phyloP scores from a whole-genome alignment of 2,797 vertebrate species.

The Darevskia mixta region DNA sequence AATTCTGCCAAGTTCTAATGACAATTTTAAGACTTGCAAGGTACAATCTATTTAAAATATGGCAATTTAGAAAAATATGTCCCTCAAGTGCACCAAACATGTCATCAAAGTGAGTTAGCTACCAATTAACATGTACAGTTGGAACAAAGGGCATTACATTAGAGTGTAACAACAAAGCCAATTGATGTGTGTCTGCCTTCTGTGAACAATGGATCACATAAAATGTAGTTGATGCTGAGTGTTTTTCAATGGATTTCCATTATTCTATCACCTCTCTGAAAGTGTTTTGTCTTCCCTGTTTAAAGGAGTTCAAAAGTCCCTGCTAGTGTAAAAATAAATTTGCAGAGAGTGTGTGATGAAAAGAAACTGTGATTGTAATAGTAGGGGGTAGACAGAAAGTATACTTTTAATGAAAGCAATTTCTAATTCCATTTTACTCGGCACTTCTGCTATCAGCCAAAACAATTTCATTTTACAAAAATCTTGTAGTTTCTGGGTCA shows the following conservation, averaged over 20 bases:
- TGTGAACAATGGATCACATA: conserved; percentile 65
- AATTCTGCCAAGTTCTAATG: conserved; percentile 67
- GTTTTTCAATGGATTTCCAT: conserved; percentile 49
- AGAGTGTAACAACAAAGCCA: conserved; percentile 70
- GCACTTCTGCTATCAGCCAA: neutral
- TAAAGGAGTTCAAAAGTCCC: conserved; percentile 35
- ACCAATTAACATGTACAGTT: conserved; percentile 74
- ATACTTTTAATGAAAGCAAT: conserved; percentile 31
- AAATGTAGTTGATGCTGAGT: conserved; percentile 44
- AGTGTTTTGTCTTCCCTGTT: conserved; percentile 60
- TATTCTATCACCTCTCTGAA: conserved; percentile 48
- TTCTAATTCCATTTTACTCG: conserved; percentile 20
- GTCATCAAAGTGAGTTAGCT: conserved; percentile 76
- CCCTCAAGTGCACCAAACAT: conserved; percentile 69
- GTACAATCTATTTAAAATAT: conserved; percentile 71
- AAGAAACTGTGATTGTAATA: conserved; percentile 14
- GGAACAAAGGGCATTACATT: conserved; percentile 67
- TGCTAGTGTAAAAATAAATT: neutral
- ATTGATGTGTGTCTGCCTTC: conserved; percentile 55
- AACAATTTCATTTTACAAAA: neutral
- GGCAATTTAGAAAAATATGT: conserved; percentile 70
- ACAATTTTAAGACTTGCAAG: conserved; percentile 68
- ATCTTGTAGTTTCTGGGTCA: neutral
- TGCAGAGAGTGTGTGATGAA: neutral
- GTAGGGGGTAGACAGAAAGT: conserved; percentile 20